phyloP scores from a whole-genome alignment of 30 jellyfish, hydroid and myxozoan species.

The Mastigias papua region DNA sequence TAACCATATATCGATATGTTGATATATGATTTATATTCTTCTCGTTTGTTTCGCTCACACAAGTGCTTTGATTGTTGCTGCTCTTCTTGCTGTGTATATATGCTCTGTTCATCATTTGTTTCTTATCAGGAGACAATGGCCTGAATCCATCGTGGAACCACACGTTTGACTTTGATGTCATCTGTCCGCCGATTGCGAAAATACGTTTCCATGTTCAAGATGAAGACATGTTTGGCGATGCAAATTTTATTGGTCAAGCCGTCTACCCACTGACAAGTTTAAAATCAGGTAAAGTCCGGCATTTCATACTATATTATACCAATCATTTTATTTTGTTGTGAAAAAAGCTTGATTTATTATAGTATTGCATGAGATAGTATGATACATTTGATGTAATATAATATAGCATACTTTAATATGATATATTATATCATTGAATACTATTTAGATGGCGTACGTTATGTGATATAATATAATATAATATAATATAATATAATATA shows the following conservation, averaged over 20 bases:
- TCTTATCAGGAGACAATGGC: conserved; percentile 93
- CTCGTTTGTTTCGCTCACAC: too few relatives aligned
- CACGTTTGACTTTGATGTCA: conserved; percentile 90
- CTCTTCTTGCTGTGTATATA: not conserved
- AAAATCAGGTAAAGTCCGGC: conserved; percentile 65
- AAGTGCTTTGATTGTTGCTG: not conserved
- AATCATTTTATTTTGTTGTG: too few relatives aligned
- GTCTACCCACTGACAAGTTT: conserved; percentile 89
- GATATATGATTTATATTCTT: too few relatives aligned
- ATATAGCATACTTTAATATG: too few relatives aligned
- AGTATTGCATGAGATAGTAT: too few relatives aligned
- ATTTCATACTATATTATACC: not conserved
- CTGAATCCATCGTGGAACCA: conserved; percentile 96
- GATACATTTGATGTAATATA: too few relatives aligned
- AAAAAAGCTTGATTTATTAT: too few relatives aligned
- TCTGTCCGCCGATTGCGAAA: conserved; percentile 94
- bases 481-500: not conserved
- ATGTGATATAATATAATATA: too few relatives aligned
- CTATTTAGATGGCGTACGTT: not conserved
- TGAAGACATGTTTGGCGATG: conserved; percentile 99
- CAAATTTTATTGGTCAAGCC: conserved; percentile 97
- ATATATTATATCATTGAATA: too few relatives aligned
- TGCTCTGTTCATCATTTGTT: too few relatives aligned
- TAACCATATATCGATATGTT: too few relatives aligned
- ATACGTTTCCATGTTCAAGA: conserved; percentile 90